Evolutionary conservation across 1,140 invertebrate genomes (phyloP).

Genomic region (Zaprionus kolodkinae): DNA sequence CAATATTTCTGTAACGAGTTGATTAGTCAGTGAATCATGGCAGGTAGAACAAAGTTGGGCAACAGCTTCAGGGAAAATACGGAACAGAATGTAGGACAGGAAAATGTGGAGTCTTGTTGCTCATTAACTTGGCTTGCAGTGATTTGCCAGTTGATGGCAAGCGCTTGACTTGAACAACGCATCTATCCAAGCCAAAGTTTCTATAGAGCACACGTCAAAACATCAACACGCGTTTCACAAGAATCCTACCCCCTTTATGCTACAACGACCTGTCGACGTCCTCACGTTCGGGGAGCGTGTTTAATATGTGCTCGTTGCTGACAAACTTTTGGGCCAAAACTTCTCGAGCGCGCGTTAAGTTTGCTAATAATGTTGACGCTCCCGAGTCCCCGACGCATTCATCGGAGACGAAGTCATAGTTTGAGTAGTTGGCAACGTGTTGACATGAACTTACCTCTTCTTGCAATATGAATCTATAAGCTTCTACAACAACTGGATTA

Average conservation of each 20-base stretch:
- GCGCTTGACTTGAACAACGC: conserved; percentile 50
- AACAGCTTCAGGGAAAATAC: conserved; percentile 1
- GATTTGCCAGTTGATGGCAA: conserved; percentile 67
- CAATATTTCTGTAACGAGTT: conserved; percentile 80
- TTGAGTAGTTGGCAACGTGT: conserved; percentile 43
- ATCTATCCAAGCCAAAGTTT: conserved; percentile 65
- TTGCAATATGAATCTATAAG: conserved; percentile 68
- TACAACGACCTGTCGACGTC: conserved; percentile 33
- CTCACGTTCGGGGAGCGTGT: conserved; percentile 57
- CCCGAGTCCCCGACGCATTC: conserved; percentile 17
- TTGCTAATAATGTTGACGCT: conserved; percentile 77
- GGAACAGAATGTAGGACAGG: neutral
- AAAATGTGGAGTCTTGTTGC: conserved; percentile 40
- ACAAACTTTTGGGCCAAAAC: conserved; percentile 72
- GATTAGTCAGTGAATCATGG: conserved; percentile 51
- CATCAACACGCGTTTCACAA: conserved; percentile 71
- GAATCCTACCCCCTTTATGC: neutral
- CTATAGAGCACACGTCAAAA: conserved; percentile 73
- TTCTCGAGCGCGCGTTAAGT: conserved; percentile 73
- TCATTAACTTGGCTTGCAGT: conserved; percentile 71
- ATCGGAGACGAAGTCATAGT: conserved; percentile 22
- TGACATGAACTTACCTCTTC: conserved; percentile 78
- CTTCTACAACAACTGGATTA: conserved; percentile 51
- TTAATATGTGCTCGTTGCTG: conserved; percentile 74
- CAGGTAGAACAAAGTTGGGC: conserved; percentile 61